Percentiles rank a stretch among this genome's conserved stretches.
Conservation (phyloP, 1,140 invertebrate genomes). For the Cepaea nemoralis region DNA sequence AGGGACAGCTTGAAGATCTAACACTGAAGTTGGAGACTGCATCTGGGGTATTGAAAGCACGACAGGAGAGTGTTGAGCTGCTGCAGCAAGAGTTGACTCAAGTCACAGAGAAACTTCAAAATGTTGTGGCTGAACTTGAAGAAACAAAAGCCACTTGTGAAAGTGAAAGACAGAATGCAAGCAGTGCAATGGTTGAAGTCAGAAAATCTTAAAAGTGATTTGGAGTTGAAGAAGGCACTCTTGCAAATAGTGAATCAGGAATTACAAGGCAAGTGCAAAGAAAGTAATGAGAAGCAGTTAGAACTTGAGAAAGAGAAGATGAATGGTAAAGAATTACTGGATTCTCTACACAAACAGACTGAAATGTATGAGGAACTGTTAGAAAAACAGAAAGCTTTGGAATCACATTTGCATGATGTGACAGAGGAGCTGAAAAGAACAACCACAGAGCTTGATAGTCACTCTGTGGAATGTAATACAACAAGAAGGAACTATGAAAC, state of each 20-base stretch:
- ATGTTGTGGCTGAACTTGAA: not conserved
- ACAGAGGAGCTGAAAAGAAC: not conserved
- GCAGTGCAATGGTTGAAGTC: not conserved
- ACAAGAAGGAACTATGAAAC: not conserved
- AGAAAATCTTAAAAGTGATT: not conserved
- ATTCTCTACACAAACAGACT: not conserved
- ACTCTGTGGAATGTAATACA: not conserved
- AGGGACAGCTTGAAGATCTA: not conserved
- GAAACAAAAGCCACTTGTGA: not conserved
- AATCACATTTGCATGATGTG: not conserved
- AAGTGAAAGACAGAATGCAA: not conserved
- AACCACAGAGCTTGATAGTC: not conserved
- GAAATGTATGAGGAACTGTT: not conserved
- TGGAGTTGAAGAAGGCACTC: not conserved
- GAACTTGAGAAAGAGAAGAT: slow-evolving; percentile 3
- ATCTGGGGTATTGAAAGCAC: not conserved
- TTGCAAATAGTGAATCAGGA: not conserved
- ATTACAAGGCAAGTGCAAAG: not conserved
- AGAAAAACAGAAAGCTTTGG: not conserved
- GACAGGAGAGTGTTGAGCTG: not conserved
- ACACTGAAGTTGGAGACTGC: not conserved
- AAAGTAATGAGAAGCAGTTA: not conserved
- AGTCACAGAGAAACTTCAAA: not conserved
- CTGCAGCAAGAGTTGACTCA: slow-evolving; percentile 6
- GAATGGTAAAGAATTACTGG: not conserved